Conservation (phyloP, 2,113 vertebrate species). For the Archocentrus centrarchus region DNA sequence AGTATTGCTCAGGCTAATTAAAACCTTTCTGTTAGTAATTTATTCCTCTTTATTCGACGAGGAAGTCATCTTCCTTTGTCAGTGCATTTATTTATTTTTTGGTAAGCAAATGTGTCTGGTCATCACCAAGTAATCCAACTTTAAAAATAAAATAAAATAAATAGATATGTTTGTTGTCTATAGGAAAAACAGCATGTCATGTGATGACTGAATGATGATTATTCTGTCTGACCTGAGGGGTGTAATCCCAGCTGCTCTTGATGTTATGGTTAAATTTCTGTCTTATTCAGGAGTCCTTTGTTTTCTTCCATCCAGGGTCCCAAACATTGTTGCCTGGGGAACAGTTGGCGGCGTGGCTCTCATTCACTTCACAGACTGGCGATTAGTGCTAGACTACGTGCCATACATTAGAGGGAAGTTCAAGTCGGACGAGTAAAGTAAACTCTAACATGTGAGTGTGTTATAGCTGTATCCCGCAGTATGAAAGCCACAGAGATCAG, state of each 20-base stretch:
- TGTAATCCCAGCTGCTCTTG: not conserved
- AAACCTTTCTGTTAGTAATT: not conserved
- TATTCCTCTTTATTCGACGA: not conserved
- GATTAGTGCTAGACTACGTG: slow-evolving; percentile 90
- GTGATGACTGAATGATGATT: not conserved
- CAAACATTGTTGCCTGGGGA: slow-evolving; percentile 85
- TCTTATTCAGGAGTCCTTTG: not conserved
- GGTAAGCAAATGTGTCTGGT: not conserved
- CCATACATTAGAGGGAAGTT: slow-evolving; percentile 92
- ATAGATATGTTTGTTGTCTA: not conserved
- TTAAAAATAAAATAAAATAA: too few species aligned
- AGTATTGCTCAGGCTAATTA: not conserved
- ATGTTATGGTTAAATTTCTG: not conserved
- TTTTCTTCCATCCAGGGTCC: slow-evolving; percentile 80
- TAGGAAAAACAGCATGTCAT: not conserved
- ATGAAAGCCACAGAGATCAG: not conserved
- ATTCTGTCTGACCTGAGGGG: not conserved
- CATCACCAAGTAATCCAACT: not conserved
- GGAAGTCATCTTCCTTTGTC: not conserved
- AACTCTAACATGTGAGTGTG: slow-evolving; percentile 55
- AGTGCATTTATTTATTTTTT: not conserved
- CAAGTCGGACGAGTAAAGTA: slow-evolving; percentile 79
- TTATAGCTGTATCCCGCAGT: not conserved
- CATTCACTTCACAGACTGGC: slow-evolving; percentile 92
- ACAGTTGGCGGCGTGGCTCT: slow-evolving; percentile 81